These are phyloP conservation scores for Pantala flavescens DNA, from an alignment of 1,140 invertebrate genomes.

Conservation along the genomic window DNA sequence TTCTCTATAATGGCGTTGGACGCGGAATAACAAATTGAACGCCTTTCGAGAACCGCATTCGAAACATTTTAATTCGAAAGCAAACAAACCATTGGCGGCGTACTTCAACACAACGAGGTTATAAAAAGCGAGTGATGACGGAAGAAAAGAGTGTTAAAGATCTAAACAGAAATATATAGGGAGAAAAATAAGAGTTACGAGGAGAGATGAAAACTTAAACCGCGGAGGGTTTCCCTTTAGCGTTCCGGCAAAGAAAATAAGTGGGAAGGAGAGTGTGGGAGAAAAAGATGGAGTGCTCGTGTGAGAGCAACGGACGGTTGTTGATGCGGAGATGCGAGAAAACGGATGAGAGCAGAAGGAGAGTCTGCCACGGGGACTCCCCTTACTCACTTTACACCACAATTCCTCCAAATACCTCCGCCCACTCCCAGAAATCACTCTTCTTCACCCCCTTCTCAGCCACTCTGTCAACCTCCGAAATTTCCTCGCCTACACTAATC, in stretches of 20 bases:
- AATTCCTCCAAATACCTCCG: neutral
- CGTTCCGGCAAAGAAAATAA: neutral
- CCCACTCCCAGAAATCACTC: neutral
- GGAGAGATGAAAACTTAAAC: neutral
- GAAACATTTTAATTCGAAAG: too few species aligned
- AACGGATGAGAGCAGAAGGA: neutral
- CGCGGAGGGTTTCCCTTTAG: neutral
- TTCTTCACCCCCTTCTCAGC: neutral
- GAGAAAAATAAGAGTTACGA: neutral
- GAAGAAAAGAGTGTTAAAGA: neutral
- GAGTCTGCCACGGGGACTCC: neutral
- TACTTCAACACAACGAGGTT: neutral
- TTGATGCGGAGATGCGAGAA: neutral
- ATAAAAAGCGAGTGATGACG: constrained; percentile 1
- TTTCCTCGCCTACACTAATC: neutral
- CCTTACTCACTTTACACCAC: neutral
- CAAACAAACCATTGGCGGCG: too few species aligned
- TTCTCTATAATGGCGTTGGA: too few species aligned
- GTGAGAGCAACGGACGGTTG: neutral
- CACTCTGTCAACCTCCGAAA: neutral
- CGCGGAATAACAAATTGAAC: too few species aligned
- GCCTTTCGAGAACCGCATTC: too few species aligned
- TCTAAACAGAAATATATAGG: constrained; percentile 5
- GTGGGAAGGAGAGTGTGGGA: neutral
- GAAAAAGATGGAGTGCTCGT: neutral